phyloP scores from a whole-genome alignment of 2,797 vertebrate species.

The Melanotaenia parkinsoni region DNA sequence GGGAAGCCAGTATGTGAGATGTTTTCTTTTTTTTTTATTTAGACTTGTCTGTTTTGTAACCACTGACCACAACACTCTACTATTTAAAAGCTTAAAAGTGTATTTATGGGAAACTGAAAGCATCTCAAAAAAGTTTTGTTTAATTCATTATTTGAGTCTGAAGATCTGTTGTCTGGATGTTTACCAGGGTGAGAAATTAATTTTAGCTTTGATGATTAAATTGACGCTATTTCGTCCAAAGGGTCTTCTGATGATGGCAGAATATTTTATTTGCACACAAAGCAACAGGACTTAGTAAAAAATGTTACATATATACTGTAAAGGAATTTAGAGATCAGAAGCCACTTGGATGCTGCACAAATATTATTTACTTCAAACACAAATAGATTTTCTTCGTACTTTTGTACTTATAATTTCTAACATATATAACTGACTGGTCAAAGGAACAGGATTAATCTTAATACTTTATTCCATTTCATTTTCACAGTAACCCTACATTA shows the following conservation, averaged over 20 bases:
- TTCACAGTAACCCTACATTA: slow-evolving; percentile 23
- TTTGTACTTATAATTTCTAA: slow-evolving; percentile 41
- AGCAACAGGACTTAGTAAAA: slow-evolving; percentile 12
- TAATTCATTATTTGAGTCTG: slow-evolving; percentile 10
- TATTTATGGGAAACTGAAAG: slow-evolving; percentile 55
- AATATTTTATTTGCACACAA: slow-evolving; percentile 43
- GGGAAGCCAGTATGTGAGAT: slow-evolving; percentile 10
- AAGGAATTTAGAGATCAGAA: slow-evolving; percentile 7
- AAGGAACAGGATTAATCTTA: slow-evolving; percentile 34
- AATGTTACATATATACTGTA: slow-evolving; percentile 31
- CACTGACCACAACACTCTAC: slow-evolving; percentile 14
- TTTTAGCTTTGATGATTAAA: slow-evolving; percentile 48
- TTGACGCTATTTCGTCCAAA: slow-evolving; percentile 36
- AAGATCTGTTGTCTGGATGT: slow-evolving; percentile 22
- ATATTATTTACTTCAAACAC: background rate
- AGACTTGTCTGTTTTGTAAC: slow-evolving; percentile 34
- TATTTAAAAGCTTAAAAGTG: slow-evolving; percentile 23
- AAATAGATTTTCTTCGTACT: background rate
- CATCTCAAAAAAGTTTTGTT: slow-evolving; percentile 30
- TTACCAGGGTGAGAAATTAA: slow-evolving; percentile 25
- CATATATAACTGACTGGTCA: slow-evolving; percentile 31
- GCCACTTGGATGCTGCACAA: background rate
- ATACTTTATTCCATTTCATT: slow-evolving; percentile 57
- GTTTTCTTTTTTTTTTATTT: slow-evolving; percentile 3
- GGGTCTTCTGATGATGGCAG: slow-evolving; percentile 20